phyloP scores from a whole-genome alignment of 2,888 invertebrate species.

The Dioctria rufipes region DNA sequence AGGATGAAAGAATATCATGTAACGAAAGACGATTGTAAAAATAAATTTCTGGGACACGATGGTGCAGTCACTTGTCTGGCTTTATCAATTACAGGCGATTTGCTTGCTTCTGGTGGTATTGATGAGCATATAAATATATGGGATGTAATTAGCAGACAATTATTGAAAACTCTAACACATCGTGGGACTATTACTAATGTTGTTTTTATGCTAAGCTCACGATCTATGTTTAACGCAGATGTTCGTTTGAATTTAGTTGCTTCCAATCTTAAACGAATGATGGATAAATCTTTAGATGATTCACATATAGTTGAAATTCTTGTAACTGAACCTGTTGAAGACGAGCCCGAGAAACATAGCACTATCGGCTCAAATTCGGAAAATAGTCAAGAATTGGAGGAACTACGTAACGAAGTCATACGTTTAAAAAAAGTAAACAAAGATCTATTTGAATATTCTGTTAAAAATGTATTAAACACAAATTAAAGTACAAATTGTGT shows the following conservation, averaged over 20 bases:
- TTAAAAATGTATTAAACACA: conserved; percentile 70
- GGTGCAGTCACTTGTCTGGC: conserved; percentile 79
- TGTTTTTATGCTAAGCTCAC: conserved; percentile 76
- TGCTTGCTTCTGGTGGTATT: conserved; percentile 82
- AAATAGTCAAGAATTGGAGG: conserved; percentile 58
- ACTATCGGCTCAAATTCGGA: neutral
- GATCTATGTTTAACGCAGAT: conserved; percentile 75
- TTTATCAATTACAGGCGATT: conserved; percentile 80
- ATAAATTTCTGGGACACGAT: conserved; percentile 79
- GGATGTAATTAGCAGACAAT: conserved; percentile 85
- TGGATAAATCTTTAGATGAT: conserved; percentile 68
- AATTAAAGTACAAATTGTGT: too few relatives aligned
- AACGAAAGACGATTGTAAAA: conserved; percentile 72
- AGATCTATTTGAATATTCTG: conserved; percentile 74
- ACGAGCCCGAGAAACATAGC: neutral
- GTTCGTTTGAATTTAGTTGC: conserved; percentile 75
- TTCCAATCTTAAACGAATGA: conserved; percentile 77
- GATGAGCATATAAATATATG: conserved; percentile 85
- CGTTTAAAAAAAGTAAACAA: conserved; percentile 75
- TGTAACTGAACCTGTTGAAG: conserved; percentile 54
- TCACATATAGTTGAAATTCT: conserved; percentile 53
- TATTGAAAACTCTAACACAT: conserved; percentile 79
- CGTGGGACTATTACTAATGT: conserved; percentile 85
- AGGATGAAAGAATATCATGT: conserved; percentile 78
- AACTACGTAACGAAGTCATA: conserved; percentile 73